Conservation (phyloP, 2,113 vertebrate genomes). For the Scartelaos histophorus region DNA sequence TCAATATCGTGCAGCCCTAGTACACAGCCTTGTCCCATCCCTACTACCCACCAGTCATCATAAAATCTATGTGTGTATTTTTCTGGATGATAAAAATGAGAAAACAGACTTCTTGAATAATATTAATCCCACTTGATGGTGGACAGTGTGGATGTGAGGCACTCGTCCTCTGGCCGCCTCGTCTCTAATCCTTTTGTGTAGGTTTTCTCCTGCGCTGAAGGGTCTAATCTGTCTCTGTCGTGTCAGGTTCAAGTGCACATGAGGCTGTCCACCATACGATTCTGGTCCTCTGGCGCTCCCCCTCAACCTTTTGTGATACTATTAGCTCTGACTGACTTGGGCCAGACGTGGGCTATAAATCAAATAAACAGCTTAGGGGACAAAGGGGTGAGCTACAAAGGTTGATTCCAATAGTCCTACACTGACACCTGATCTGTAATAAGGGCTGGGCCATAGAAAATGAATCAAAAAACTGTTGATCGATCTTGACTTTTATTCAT, state of each 20-base stretch:
- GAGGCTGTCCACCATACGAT: conserved; percentile 4
- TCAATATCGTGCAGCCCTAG: too few species aligned
- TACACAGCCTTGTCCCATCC: too few species aligned
- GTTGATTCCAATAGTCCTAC: conserved; percentile 15
- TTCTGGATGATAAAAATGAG: not conserved
- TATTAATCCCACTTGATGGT: not conserved
- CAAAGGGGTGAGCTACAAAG: conserved; percentile 9
- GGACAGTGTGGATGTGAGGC: not conserved
- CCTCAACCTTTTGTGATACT: conserved; percentile 41
- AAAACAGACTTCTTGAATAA: not conserved
- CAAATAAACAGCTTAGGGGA: conserved; percentile 47
- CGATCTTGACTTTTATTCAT: too few species aligned
- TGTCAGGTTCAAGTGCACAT: conserved; percentile 23
- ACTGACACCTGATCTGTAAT: not conserved
- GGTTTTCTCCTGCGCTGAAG: not conserved
- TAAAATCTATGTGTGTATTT: not conserved
- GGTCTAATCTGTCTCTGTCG: not conserved
- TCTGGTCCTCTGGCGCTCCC: conserved; percentile 15
- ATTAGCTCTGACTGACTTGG: conserved; percentile 46
- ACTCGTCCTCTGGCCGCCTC: not conserved
- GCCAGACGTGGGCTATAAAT: conserved; percentile 47
- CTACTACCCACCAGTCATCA: too few species aligned
- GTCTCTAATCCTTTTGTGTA: not conserved
- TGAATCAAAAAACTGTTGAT: too few species aligned
- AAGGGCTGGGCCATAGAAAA: too few species aligned